Conservation (phyloP, 2,888 invertebrate genomes). For the Sarcophaga caerulescens region DNA sequence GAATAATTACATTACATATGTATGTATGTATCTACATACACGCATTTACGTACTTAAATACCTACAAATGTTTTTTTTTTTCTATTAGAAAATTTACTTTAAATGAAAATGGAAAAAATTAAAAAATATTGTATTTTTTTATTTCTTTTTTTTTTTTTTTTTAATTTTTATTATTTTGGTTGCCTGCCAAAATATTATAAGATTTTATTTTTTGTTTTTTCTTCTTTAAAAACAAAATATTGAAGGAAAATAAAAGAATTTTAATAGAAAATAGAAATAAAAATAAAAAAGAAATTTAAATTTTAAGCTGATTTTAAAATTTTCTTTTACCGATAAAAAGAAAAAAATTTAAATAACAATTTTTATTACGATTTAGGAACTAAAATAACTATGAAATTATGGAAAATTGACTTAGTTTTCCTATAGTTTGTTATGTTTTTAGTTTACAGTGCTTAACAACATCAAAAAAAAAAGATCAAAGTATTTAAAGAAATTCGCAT, state of each 20-base stretch:
- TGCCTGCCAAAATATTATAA: constrained; percentile 17
- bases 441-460: no score
- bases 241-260: not conserved
- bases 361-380: no score
- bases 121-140: no score
- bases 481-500: no score
- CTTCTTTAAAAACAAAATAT: not conserved
- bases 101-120: not conserved
- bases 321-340: no score
- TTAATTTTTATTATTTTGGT: constrained; percentile 19
- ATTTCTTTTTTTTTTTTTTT: no score
- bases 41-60: not conserved
- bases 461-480: no score
- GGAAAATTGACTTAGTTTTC: no score
- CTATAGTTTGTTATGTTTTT: no score
- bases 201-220: not conserved
- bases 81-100: not conserved
- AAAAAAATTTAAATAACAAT: no score
- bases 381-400: no score
- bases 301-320: not conserved
- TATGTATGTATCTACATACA: not conserved
- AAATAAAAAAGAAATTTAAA: not conserved
- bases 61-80: not conserved
- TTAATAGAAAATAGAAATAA: not conserved
- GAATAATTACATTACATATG: not conserved